Percentiles rank a stretch among this genome's conserved stretches.
phyloP scores from a whole-genome alignment of 2,113 vertebrate species.

The Tupaia chinensis region DNA sequence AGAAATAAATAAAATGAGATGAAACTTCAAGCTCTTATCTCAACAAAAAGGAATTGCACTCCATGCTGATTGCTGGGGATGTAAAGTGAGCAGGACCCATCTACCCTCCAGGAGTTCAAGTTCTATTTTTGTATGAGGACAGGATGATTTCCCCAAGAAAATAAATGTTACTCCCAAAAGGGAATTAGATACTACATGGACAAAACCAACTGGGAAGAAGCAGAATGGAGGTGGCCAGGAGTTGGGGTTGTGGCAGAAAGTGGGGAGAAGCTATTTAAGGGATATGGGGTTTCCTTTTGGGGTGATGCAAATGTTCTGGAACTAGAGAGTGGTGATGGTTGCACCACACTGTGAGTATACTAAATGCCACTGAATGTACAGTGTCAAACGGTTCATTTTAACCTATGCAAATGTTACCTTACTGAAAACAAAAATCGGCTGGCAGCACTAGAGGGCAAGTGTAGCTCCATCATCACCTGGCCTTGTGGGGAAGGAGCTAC shows the following conservation, averaged over 20 bases:
- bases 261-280: neutral
- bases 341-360: neutral
- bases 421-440: neutral
- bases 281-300: neutral
- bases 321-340: neutral
- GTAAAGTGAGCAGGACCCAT: accelerated
- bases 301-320: neutral
- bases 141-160: neutral
- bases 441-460: no score
- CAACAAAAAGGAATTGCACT: neutral
- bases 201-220: neutral
- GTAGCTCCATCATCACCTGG: neutral
- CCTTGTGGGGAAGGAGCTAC: accelerated
- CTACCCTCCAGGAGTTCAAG: neutral
- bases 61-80: neutral
- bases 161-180: neutral
- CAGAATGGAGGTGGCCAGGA: neutral
- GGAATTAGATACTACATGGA: neutral
- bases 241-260: no score
- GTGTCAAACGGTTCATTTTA: neutral
- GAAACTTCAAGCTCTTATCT: neutral
- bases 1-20: neutral
- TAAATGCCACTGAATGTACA: neutral
- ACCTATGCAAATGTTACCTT: neutral
- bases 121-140: neutral